A percentile compares a stretch with the other conserved stretches of the same genome.
These are phyloP conservation scores for Piliocolobus tephrosceles DNA, from an alignment of 2,113 vertebrate genomes.

Conservation along the genomic window DNA sequence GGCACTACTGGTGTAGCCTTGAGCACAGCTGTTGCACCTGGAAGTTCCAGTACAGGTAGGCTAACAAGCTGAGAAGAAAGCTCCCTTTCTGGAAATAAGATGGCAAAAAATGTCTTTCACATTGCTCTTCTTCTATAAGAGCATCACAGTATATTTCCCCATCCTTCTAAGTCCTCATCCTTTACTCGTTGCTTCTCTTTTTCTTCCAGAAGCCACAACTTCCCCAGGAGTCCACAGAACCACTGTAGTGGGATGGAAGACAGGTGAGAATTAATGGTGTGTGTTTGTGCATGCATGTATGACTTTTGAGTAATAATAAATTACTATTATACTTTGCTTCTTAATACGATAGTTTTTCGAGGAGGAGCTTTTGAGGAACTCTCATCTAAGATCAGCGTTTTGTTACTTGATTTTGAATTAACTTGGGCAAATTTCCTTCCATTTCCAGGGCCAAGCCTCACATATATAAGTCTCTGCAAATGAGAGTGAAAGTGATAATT, in stretches of 20 bases:
- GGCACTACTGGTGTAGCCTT: neutral
- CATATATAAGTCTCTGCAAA: neutral
- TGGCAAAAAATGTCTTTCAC: neutral
- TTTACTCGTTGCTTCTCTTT: neutral
- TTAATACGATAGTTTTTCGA: neutral
- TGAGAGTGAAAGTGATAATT: neutral
- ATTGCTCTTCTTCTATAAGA: neutral
- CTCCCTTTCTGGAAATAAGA: neutral
- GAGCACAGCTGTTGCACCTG: neutral
- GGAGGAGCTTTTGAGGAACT: neutral
- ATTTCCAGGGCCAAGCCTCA: neutral
- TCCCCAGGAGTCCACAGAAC: neutral
- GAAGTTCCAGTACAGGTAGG: neutral
- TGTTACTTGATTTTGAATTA: neutral
- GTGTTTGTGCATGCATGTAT: neutral
- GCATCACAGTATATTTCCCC: neutral
- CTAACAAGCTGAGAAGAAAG: neutral
- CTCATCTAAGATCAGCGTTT: neutral
- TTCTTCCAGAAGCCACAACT: neutral
- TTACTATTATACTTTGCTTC: neutral
- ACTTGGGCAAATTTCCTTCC: neutral
- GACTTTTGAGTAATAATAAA: neutral
- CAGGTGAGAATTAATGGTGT: neutral
- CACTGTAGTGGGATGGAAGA: neutral
- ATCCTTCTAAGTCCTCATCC: neutral